Evolutionary conservation across 1,140 invertebrate genomes (phyloP).

Genomic region (Batillaria attramentaria): DNA sequence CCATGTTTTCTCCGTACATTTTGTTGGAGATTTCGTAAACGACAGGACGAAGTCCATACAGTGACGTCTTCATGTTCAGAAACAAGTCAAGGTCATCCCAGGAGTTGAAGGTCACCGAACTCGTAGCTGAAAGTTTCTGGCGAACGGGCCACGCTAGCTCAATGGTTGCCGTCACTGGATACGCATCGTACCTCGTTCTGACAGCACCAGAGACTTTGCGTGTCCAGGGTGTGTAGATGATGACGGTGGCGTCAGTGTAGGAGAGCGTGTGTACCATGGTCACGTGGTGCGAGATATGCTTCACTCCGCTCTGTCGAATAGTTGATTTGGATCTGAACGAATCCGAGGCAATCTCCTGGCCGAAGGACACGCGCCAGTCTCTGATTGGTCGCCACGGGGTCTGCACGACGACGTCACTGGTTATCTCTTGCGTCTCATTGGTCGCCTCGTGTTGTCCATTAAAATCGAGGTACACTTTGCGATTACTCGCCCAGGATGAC

Average conservation of each 20-base stretch:
- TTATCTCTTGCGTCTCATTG: not conserved
- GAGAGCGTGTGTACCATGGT: not conserved
- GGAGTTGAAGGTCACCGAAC: not conserved
- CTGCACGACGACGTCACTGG: conserved; percentile 12
- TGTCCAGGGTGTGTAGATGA: not conserved
- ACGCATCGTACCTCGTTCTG: not conserved
- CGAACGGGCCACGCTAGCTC: conserved; percentile 7
- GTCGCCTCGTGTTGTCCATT: not conserved
- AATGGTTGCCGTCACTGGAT: not conserved
- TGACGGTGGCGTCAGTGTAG: conserved; percentile 12
- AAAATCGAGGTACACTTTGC: not conserved
- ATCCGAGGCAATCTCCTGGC: not conserved
- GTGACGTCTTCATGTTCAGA: not conserved
- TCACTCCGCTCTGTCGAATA: not conserved
- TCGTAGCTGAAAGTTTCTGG: not conserved
- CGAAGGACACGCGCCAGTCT: conserved; percentile 5
- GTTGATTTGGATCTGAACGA: conserved; percentile 10
- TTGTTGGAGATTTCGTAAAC: conserved; percentile 16
- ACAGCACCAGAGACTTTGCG: not conserved
- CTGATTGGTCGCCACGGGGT: conserved; percentile 22
- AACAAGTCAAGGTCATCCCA: conserved; percentile 5
- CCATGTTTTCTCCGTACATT: conserved; percentile 6
- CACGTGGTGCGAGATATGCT: conserved; percentile 1
- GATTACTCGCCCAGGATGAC: not conserved
- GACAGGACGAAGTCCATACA: not conserved